These are phyloP conservation scores for Amphiduros pacificus DNA, from an alignment of 2,888 invertebrate genomes.

Conservation along the genomic window DNA sequence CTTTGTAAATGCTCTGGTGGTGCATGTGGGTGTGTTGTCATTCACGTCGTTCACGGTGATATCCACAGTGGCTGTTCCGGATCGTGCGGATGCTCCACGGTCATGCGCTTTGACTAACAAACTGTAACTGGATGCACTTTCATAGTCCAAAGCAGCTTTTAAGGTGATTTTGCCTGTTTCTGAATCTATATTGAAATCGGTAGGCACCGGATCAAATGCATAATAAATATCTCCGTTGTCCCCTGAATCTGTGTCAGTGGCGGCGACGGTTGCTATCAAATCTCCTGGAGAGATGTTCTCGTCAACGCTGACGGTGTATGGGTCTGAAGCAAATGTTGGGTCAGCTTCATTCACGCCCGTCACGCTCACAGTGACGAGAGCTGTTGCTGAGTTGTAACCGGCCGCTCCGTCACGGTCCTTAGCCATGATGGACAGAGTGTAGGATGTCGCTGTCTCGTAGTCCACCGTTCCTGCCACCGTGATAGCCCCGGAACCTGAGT, in stretches of 20 bases:
- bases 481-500: conserved; percentile 22
- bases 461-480: conserved; percentile 27
- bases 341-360: background rate
- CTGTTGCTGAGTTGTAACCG: background rate
- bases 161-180: background rate
- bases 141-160: background rate
- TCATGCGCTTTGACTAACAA: background rate
- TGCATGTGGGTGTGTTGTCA: background rate
- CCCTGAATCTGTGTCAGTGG: background rate
- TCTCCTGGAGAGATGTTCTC: background rate
- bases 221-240: background rate
- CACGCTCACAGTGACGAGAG: background rate
- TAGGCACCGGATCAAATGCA: background rate
- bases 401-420: conserved; percentile 24
- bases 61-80: background rate
- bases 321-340: background rate
- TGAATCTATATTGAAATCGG: background rate
- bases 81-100: background rate
- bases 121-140: background rate
- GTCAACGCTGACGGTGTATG: background rate
- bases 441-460: conserved; percentile 27
- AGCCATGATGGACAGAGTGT: conserved; percentile 32
- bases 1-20: background rate
- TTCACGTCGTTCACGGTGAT: background rate
- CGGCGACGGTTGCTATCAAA: background rate